Evolutionary conservation across 2,888 invertebrate species (phyloP), one percentile per base, ranked within the genome.

Genomic region (Malthinus seriepunctatus): DNA sequence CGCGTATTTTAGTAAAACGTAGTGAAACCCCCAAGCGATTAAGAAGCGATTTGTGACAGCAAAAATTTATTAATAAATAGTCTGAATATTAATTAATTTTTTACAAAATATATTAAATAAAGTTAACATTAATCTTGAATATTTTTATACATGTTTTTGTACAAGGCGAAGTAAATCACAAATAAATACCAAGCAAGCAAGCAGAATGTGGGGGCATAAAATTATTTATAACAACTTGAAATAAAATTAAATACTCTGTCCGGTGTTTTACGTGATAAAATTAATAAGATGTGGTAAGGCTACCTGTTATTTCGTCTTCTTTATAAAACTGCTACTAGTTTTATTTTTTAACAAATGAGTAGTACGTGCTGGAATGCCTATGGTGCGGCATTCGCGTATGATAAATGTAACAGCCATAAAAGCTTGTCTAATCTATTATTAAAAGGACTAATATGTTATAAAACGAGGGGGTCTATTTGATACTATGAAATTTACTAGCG

Each of bases 201-300:
- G 23, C 23, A 23, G 62, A 55, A 57, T 56, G 52, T 56, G 64
- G 23, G 23, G 63, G 56, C 66, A 63, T 62, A 63, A 48, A 65
- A 66, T 64, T 65, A 65, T 65, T 64, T 64, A 62, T 53, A 56
- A 57, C 53, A 56, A 62, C 49, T 58, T 56, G 56, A 31, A 23
- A 65, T 57, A 63, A 62, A 65, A 71, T 71, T 71, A 71, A 71
- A 64, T 61, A 67, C 63, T 59, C 66, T 69, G 73, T 71, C 71
- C 57, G 56, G 59, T 61, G 62, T 63, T 65, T 67, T 66, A 71
- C 67, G 66, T 69, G 70, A 69, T 71, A 69, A 68, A 67, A 72
- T 72, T 72, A 71, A 71, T 72, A 71, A 69, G 45, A 65, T 63
- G 62, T 51, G 64, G 62, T 54, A 65, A 66, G 65, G 67, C 66